phyloP scores from a whole-genome alignment of 2,113 vertebrate species.

The Cettia cetti region DNA sequence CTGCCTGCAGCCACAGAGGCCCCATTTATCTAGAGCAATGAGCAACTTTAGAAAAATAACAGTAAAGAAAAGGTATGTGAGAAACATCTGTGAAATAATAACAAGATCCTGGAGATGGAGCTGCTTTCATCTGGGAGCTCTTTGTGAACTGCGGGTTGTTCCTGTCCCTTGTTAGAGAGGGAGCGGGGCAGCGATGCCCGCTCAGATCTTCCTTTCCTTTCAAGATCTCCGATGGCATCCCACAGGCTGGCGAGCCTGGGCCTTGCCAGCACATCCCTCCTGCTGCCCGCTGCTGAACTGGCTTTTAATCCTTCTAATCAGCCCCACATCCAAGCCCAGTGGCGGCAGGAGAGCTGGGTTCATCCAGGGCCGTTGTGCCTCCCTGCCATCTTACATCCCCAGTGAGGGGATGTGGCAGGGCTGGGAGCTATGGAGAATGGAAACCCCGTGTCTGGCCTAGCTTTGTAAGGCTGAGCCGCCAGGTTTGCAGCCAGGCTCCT shows the following conservation, averaged over 20 bases:
- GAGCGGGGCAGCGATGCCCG: background rate
- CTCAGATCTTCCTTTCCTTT: constrained; percentile 44
- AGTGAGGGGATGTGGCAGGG: background rate
- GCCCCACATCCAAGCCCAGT: background rate
- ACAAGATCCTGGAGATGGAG: background rate
- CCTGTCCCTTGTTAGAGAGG: constrained; percentile 2
- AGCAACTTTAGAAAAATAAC: constrained; percentile 15
- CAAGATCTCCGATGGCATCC: background rate
- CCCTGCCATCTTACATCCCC: fast-evolving
- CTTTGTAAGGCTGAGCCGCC: background rate
- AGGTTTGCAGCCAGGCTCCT: background rate
- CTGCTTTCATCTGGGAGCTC: constrained; percentile 17
- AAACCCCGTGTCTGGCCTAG: background rate
- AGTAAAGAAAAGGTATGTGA: background rate
- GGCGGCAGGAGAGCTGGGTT: background rate
- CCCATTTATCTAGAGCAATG: background rate
- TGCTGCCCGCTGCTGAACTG: background rate
- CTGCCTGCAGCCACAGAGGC: background rate
- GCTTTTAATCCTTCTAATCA: background rate
- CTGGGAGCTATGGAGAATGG: background rate
- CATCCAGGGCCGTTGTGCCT: fast-evolving
- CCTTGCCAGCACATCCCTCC: background rate
- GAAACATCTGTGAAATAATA: constrained; percentile 8
- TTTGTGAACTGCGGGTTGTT: background rate
- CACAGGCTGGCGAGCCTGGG: background rate